phyloP scores from a whole-genome alignment of 2,797 vertebrate genomes.

The Huso huso region DNA sequence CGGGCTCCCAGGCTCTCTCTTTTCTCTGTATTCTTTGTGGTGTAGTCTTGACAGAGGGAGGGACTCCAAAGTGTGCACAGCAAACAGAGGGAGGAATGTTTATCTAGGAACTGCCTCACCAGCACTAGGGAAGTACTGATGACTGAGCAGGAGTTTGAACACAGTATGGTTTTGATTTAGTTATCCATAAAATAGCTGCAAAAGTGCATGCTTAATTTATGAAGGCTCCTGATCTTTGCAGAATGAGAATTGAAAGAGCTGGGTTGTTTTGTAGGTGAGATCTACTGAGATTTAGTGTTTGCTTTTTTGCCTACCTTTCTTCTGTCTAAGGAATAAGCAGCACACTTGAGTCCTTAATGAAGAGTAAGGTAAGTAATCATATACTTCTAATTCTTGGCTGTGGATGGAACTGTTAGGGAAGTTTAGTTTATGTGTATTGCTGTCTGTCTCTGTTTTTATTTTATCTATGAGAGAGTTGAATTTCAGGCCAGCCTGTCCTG shows the following conservation, averaged over 20 bases:
- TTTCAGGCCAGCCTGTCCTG: constrained; percentile 5
- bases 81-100: constrained; percentile 56
- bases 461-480: not conserved
- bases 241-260: constrained; percentile 10
- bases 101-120: constrained; percentile 55
- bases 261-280: not conserved
- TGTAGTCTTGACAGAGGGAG: constrained; percentile 35
- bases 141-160: constrained; percentile 2
- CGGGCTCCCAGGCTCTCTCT: no score
- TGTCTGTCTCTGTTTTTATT: constrained; percentile 2
- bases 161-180: constrained; percentile 1
- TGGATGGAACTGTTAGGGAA: not conserved
- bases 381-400: not conserved
- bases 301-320: constrained; percentile 11
- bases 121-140: constrained; percentile 40
- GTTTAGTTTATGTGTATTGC: no score
- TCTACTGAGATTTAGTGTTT: not conserved
- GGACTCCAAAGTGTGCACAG: constrained; percentile 32
- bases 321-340: constrained; percentile 15
- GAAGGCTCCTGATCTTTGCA: constrained; percentile 19
- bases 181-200: not conserved
- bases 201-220: constrained; percentile 15
- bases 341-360: constrained; percentile 3
- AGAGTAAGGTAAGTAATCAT: constrained; percentile 14
- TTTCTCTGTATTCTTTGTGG: no score